These are phyloP conservation scores for Agrochola circellaris DNA, from an alignment of 2,888 invertebrate species.

Conservation along the genomic window DNA sequence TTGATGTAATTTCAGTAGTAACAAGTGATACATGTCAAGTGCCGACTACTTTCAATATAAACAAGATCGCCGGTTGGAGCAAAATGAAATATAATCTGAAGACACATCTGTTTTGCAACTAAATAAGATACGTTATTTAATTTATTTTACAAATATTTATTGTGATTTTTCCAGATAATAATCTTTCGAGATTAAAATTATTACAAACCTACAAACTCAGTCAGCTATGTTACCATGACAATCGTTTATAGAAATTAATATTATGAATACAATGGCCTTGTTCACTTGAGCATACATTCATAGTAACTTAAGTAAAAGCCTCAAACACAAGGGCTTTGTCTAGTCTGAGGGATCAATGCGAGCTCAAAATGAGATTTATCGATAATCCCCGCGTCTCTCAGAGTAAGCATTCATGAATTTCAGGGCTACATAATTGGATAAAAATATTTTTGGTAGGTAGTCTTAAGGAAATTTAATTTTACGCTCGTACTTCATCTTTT, in stretches of 20 bases:
- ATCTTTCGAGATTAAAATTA: background rate
- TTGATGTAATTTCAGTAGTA: background rate
- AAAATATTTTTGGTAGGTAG: conserved; percentile 1
- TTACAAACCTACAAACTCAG: background rate
- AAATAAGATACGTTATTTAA: conserved; percentile 11
- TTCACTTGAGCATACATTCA: conserved; percentile 26
- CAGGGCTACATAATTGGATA: conserved; percentile 10
- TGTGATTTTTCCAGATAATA: background rate
- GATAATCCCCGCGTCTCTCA: conserved; percentile 27
- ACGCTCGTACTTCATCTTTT: background rate
- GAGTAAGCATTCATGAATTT: conserved; percentile 5
- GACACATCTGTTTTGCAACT: conserved; percentile 38
- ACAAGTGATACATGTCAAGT: conserved; percentile 56
- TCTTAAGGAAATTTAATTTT: conserved; percentile 2
- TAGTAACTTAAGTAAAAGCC: conserved; percentile 37
- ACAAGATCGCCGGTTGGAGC: conserved; percentile 52
- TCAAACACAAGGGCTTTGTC: conserved; percentile 35
- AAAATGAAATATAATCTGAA: conserved; percentile 45
- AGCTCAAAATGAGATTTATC: conserved; percentile 29
- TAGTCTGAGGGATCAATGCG: conserved; percentile 39
- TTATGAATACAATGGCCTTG: conserved; percentile 5
- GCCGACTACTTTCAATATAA: conserved; percentile 56
- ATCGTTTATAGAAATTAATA: conserved; percentile 1
- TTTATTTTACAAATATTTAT: background rate
- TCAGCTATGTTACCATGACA: background rate